Conservation (phyloP, 1,140 invertebrate genomes). For the Pachyrhynchus sulphureomaculatus region DNA sequence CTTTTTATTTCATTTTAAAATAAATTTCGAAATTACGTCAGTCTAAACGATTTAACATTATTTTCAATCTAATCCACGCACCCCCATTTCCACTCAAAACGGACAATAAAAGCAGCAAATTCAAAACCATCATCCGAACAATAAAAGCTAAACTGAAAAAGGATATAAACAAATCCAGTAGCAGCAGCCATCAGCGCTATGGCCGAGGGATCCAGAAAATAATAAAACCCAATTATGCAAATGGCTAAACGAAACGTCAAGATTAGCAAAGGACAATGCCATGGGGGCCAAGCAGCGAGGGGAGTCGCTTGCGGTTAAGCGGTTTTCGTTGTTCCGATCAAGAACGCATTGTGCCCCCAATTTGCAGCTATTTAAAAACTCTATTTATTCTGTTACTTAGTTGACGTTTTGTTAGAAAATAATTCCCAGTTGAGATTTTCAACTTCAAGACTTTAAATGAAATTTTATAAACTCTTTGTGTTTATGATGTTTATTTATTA, state of each 20-base stretch:
- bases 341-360: conserved; percentile 31
- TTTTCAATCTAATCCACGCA: too few relatives aligned
- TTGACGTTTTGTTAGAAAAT: conserved; percentile 11
- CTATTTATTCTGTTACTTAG: conserved; percentile 16
- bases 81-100: neutral
- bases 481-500: too few relatives aligned
- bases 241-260: conserved; percentile 33
- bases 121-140: conserved; percentile 6
- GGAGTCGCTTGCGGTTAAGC: conserved; percentile 31
- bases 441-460: neutral
- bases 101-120: neutral
- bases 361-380: conserved; percentile 24
- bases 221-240: conserved; percentile 35
- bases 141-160: conserved; percentile 2
- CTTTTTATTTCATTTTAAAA: too few relatives aligned
- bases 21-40: too few relatives aligned
- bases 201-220: conserved; percentile 5
- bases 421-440: conserved; percentile 1
- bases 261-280: conserved; percentile 30
- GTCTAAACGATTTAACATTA: too few relatives aligned
- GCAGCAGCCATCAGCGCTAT: neutral
- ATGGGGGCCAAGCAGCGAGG: conserved; percentile 16
- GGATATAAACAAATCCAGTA: conserved; percentile 5
- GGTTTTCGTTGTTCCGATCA: conserved; percentile 40
- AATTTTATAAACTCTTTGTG: too few relatives aligned